Evolutionary conservation across 2,888 invertebrate genomes (phyloP).

Genomic region (Molanna angustata): DNA sequence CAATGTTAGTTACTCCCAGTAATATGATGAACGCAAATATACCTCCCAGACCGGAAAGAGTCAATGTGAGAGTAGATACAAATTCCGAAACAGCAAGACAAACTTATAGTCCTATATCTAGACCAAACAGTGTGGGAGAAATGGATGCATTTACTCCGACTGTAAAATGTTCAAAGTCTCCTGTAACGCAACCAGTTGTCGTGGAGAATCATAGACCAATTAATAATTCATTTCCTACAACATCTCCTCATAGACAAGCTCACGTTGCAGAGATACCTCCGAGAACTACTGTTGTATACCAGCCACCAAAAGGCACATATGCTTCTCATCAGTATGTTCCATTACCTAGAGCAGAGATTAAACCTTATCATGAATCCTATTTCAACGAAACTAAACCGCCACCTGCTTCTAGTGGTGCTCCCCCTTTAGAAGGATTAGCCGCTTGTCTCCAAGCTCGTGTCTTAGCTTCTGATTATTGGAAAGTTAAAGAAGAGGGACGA

Average conservation of each 20-base stretch:
- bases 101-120: conserved; percentile 56
- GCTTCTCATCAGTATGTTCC: conserved; percentile 50
- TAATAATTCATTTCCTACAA: conserved; percentile 21
- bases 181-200: conserved; percentile 19
- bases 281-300: conserved; percentile 42
- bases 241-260: conserved; percentile 29
- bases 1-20: conserved; percentile 47
- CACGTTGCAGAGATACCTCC: conserved; percentile 39
- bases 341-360: conserved; percentile 67
- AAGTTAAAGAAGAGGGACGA: conserved; percentile 49
- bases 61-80: conserved; percentile 51
- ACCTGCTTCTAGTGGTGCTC: conserved; percentile 34
- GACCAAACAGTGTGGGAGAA: conserved; percentile 54
- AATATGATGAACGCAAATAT: conserved; percentile 40
- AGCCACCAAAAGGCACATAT: conserved; percentile 29
- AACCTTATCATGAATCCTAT: conserved; percentile 69
- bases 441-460: conserved; percentile 81
- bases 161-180: conserved; percentile 25
- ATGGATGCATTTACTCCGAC: conserved; percentile 38
- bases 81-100: conserved; percentile 37
- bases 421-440: conserved; percentile 65
- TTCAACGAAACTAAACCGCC: conserved; percentile 61
- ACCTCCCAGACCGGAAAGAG: conserved; percentile 58
- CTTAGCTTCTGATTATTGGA: conserved; percentile 62
- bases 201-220: conserved; percentile 10